These are phyloP conservation scores for Acropternis orthonyx DNA, from an alignment of 2,797 vertebrate genomes.

Conservation along the genomic window DNA sequence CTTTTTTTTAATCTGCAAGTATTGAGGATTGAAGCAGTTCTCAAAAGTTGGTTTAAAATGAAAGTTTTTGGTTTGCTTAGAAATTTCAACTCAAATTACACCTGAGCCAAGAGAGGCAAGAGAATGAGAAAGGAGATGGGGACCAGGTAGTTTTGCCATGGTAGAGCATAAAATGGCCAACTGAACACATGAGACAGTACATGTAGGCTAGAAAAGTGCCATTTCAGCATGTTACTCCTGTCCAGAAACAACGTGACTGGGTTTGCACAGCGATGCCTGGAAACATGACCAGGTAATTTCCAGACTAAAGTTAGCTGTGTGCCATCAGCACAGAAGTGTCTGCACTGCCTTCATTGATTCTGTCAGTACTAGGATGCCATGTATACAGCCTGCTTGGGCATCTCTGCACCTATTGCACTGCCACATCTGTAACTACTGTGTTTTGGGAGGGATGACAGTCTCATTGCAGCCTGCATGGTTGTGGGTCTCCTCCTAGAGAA, in stretches of 20 bases:
- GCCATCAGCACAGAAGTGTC: background rate
- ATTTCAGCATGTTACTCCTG: background rate
- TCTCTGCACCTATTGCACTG: background rate
- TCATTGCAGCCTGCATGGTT: background rate
- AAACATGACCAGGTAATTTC: background rate
- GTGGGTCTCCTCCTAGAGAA: background rate
- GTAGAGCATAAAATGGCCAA: background rate
- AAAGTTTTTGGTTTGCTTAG: background rate
- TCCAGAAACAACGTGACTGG: background rate
- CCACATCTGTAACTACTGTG: no score
- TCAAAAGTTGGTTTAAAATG: background rate
- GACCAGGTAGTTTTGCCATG: background rate
- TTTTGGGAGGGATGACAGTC: background rate
- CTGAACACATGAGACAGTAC: background rate
- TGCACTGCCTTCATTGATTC: accelerated
- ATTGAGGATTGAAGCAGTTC: background rate
- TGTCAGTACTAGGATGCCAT: background rate
- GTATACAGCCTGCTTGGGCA: background rate
- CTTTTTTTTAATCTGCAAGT: background rate
- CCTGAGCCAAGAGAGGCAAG: background rate
- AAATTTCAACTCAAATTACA: background rate
- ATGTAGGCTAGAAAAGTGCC: background rate
- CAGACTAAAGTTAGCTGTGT: background rate
- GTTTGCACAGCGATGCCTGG: background rate
- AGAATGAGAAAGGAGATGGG: background rate